phyloP scores from a whole-genome alignment of 2,888 invertebrate species.

The Piscicola geometra region DNA sequence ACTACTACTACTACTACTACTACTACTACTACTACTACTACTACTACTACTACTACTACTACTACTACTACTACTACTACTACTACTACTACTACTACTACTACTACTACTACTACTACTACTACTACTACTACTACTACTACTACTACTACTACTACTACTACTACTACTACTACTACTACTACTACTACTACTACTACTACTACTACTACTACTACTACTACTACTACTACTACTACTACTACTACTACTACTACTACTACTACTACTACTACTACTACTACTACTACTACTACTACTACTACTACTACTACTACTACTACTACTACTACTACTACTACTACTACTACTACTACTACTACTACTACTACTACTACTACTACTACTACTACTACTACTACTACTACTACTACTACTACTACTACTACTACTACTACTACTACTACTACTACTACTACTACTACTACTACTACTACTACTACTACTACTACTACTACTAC shows the following conservation, averaged over 20 bases:
- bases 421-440: slow-evolving; percentile 25
- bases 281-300: slow-evolving; percentile 25
- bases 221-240: slow-evolving; percentile 7
- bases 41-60: slow-evolving; percentile 25
- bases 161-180: slow-evolving; percentile 32
- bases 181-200: slow-evolving; percentile 33
- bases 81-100: slow-evolving; percentile 25
- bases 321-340: slow-evolving; percentile 15
- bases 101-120: slow-evolving; percentile 20
- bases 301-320: slow-evolving; percentile 25
- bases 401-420: slow-evolving; percentile 25
- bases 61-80: slow-evolving; percentile 25
- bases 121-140: background rate
- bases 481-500: slow-evolving; percentile 7
- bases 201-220: background rate
- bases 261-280: slow-evolving; percentile 25
- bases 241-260: slow-evolving; percentile 25
- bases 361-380: slow-evolving; percentile 25
- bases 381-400: slow-evolving; percentile 25
- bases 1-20: slow-evolving; percentile 25
- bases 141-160: slow-evolving; percentile 4
- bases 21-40: slow-evolving; percentile 25
- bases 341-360: slow-evolving; percentile 24
- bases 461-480: slow-evolving; percentile 1
- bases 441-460: slow-evolving; percentile 25